Evolutionary conservation across 2,888 invertebrate species (phyloP).

Genomic region (Oscheius onirici): DNA sequence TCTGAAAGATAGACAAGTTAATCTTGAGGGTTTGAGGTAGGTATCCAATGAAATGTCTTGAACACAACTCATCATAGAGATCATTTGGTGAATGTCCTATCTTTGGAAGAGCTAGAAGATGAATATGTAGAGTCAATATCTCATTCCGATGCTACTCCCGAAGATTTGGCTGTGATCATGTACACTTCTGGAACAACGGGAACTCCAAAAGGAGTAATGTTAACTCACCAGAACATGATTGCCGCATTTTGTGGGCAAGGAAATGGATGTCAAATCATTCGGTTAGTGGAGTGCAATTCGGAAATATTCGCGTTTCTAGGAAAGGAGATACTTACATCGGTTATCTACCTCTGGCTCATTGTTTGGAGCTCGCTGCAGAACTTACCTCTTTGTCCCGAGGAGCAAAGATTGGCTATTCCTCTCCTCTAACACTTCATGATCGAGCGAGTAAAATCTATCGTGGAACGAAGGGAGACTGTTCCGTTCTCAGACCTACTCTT

Average conservation of each 20-base stretch:
- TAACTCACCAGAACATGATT: conserved; percentile 73
- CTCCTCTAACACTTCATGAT: conserved; percentile 82
- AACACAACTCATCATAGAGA: conserved; percentile 32
- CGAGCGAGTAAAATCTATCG: conserved; percentile 89
- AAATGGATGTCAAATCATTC: conserved; percentile 67
- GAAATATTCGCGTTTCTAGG: conserved; percentile 58
- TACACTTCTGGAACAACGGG: conserved; percentile 92
- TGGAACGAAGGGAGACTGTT: conserved; percentile 91
- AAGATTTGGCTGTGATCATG: conserved; percentile 86
- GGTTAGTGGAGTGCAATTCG: conserved; percentile 61
- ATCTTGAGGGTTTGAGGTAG: conserved; percentile 35
- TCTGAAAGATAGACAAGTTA: conserved; percentile 21
- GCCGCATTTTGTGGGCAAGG: conserved; percentile 73
- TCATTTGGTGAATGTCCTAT: conserved; percentile 58
- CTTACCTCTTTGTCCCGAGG: conserved; percentile 54
- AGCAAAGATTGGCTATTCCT: conserved; percentile 86
- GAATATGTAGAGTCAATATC: conserved; percentile 41
- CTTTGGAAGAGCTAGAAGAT: conserved; percentile 50
- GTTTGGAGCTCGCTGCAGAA: conserved; percentile 89
- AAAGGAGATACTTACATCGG: conserved; percentile 85
- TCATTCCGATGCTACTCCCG: conserved; percentile 48
- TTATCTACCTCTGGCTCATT: conserved; percentile 94
- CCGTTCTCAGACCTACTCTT: conserved; percentile 88
- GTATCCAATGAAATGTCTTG: neutral
- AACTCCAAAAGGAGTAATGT: conserved; percentile 71